Evolutionary conservation across 2,888 invertebrate species (phyloP), one percentile per base, ranked within the genome.

Genomic region (Parnassius orleans): DNA sequence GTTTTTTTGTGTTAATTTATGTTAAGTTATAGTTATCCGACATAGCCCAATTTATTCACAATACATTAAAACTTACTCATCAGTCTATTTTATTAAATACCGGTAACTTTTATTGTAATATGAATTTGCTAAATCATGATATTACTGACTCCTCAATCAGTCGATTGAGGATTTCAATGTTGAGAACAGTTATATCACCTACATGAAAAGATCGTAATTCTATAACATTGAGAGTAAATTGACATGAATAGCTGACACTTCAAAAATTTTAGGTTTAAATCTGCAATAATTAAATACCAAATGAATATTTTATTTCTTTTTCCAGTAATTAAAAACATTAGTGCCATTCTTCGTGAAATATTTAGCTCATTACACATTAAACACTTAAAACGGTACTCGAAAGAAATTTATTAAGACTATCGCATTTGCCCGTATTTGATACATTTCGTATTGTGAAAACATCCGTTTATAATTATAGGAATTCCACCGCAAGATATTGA

Each of bases 141-240:
- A 51, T 3, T 33, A 19, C 33, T 52, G 52, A 59, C 46, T 46
- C n/a, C n/a, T n/a, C n/a, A n/a, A n/a, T n/a, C n/a, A n/a, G n/a
- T n/a, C n/a, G 53, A 57, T 53, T 62, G 50, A 63, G 33, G 43
- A 54, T 55, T 55, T 63, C 55, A 24, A 47, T 52, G 54, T 59
- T 54, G 42, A n/a, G 54, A 55, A 59, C 58, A 14, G 55, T 55
- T 55, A 59, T 60, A 48, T 42, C 43, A 53, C 15, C 12, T 24
- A 10, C n/a, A 64, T 68, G 63, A 64, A 68, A 63, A 61, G 61
- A 62, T 63, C 44, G 59, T 63, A 52, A 63, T 63, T 64, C 65
- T 44, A 48, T 53, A 57, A 60, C 56, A 53, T 58, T 51, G 5
- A 15, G 33, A 41, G 42, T 42, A 51, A 44, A 47, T 64, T 42